Evolutionary conservation across 2,797 vertebrate genomes (phyloP), one percentile per base, ranked within the genome.

Genomic region (Heterohyrax brucei): DNA sequence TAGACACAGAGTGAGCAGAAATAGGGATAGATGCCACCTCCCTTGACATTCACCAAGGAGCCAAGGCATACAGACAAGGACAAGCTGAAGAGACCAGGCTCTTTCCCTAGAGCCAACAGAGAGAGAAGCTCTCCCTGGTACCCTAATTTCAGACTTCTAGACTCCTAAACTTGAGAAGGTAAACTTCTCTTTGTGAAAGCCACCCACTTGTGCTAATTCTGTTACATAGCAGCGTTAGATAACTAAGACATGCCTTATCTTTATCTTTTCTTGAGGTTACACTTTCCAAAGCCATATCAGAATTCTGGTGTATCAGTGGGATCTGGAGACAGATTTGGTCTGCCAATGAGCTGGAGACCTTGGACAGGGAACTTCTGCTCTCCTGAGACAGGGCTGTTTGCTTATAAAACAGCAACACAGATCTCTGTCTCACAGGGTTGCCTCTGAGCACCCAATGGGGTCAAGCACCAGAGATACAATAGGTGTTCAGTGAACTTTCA

Each of bases 391-490:
- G 48, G 85, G 18, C 89, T 77, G 64, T 93, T 77, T 30, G n/a
- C 62, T 68, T 87, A 48, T 26, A 72, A 92, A 85, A 77, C 9
- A 92, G 28, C 61, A 78, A 93, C 75, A 72, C 87, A 73, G 61
- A 82, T 92, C 14, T 81, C 33, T 26, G 26, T 72, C 50, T 62
- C 48, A 1, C 0, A 21, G 53, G 76, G 33, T 61, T 87, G 66
- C 28, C 80, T 87, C 84, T 79, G 86, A 19, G 26, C 26, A 22
- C 77, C 39, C 53, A 68, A 50, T 75, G 44, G 0, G 2, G 39
- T 19, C 66, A 62, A 33, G 56, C 14, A 68, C 21, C 10, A 39
- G 44, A 79, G 14, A 19, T 44, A 56, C 4, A 70, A 21, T 80
- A 64, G 70, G 13, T 91, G 53, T 72, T 68, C 80, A 50, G 53